Conservation (phyloP, 1,140 invertebrate species). For the Eumaeus atala region DNA sequence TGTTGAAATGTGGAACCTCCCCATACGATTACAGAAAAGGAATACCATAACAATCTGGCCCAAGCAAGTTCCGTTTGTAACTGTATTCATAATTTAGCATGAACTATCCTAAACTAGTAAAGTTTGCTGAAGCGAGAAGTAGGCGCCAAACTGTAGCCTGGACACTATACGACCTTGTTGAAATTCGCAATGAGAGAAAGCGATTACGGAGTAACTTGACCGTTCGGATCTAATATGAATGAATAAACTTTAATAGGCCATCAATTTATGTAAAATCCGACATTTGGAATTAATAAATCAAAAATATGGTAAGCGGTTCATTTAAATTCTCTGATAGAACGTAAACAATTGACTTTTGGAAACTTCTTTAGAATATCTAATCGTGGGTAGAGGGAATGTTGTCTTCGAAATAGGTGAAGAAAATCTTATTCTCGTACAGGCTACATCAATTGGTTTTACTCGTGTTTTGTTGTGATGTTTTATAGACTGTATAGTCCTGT, state of each 20-base stretch:
- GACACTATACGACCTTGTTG: not conserved
- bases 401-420: too few species aligned
- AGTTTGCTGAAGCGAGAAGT: not conserved
- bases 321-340: not conserved
- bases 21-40: too few species aligned
- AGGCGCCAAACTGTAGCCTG: not conserved
- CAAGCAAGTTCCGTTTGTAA: too few species aligned
- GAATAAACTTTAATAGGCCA: not conserved
- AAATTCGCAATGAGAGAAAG: slow-evolving; percentile 4
- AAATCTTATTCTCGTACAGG: too few species aligned
- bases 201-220: not conserved
- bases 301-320: not conserved
- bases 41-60: too few species aligned
- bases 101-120: not conserved
- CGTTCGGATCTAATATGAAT: not conserved
- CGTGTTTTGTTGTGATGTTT: too few species aligned
- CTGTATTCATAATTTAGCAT: not conserved
- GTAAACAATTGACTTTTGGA: not conserved
- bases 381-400: too few species aligned
- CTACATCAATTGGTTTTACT: too few species aligned
- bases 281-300: not conserved
- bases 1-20: too few species aligned
- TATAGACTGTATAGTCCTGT: too few species aligned
- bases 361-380: not conserved
- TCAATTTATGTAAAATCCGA: slow-evolving; percentile 2